A percentile compares a stretch with the other conserved stretches of the same genome.
phyloP scores from a whole-genome alignment of 2,797 vertebrate species.

The Cirrhinus mrigala region DNA sequence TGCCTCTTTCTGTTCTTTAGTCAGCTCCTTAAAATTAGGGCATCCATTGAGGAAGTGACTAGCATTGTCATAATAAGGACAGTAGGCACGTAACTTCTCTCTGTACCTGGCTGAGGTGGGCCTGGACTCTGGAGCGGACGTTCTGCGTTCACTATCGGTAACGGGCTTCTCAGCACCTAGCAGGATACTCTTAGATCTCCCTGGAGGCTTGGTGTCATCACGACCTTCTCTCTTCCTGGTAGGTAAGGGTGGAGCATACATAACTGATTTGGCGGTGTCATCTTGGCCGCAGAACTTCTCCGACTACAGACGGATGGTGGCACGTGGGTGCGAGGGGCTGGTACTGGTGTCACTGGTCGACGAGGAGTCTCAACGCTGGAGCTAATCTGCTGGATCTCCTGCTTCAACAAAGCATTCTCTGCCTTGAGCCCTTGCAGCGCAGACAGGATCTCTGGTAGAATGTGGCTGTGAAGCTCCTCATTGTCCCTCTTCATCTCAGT shows the following conservation, averaged over 20 bases:
- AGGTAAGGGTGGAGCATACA: no score
- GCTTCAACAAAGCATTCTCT: background rate
- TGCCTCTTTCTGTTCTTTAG: conserved; percentile 39
- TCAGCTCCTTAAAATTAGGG: conserved; percentile 8
- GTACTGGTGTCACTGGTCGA: background rate
- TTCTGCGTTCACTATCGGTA: no score
- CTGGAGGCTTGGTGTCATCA: no score
- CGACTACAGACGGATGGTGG: background rate
- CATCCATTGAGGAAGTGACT: conserved; percentile 13
- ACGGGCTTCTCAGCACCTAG: no score
- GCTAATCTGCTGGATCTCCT: no score
- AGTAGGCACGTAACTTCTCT: background rate
- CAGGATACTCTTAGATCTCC: no score
- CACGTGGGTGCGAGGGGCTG: background rate
- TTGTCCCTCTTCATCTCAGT: background rate
- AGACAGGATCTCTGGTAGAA: background rate
- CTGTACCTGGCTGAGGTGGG: background rate
- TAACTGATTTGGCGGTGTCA: no score
- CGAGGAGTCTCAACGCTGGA: background rate
- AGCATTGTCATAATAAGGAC: background rate
- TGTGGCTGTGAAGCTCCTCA: background rate
- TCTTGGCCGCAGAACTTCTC: background rate
- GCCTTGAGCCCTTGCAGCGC: no score
- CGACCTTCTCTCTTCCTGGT: no score
- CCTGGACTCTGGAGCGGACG: background rate